These are phyloP conservation scores for Oncorhynchus clarkii DNA, from an alignment of 2,113 vertebrate species.

Conservation along the genomic window DNA sequence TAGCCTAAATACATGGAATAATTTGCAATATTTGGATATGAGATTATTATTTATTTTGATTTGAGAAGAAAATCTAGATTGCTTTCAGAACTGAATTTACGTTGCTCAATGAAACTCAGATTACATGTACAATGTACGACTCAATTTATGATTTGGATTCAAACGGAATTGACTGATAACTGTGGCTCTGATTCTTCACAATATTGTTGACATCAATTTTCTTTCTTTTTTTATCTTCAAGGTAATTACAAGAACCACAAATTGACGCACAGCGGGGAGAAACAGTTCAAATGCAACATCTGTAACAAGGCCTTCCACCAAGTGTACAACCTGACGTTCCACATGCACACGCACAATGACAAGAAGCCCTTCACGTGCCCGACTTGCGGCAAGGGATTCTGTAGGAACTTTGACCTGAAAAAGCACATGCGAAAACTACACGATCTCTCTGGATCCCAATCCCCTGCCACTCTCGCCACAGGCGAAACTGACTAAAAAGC, in stretches of 20 bases:
- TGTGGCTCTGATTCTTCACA: background rate
- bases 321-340: slow-evolving; percentile 98
- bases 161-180: background rate
- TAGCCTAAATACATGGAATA: background rate
- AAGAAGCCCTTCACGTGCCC: slow-evolving; percentile 99
- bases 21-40: background rate
- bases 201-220: background rate
- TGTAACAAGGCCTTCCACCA: slow-evolving; percentile 99
- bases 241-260: slow-evolving; percentile 99
- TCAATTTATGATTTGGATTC: background rate
- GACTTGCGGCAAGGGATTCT: slow-evolving; percentile 97
- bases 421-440: slow-evolving; percentile 95
- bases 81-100: too few relatives aligned
- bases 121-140: too few relatives aligned
- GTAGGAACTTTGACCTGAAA: slow-evolving; percentile 99
- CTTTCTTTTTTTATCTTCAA: slow-evolving; percentile 49
- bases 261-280: slow-evolving; percentile 97
- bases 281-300: slow-evolving; percentile 98
- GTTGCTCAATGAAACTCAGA: too few relatives aligned
- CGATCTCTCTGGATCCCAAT: slow-evolving; percentile 71
- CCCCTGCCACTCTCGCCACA: slow-evolving; percentile 30
- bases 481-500: slow-evolving; percentile 14
- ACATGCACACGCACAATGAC: slow-evolving; percentile 99
- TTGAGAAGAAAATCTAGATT: too few relatives aligned
- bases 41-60: too few relatives aligned